Conservation (phyloP, 2,888 invertebrate species). For the Drosophila subquinaria region DNA sequence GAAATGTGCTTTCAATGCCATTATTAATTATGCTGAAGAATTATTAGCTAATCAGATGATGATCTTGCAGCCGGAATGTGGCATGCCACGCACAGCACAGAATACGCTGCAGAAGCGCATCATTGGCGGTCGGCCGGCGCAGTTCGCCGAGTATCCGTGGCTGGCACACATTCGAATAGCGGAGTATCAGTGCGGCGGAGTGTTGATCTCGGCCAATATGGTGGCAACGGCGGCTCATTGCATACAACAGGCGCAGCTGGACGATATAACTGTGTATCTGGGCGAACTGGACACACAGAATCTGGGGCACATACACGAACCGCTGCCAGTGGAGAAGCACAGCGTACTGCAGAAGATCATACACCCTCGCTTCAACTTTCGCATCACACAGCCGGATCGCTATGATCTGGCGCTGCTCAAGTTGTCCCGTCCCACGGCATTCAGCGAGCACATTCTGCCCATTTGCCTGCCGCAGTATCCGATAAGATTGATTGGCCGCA, state of each 20-base stretch:
- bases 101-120: conserved; percentile 90
- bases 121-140: conserved; percentile 92
- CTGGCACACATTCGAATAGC: conserved; percentile 94
- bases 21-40: conserved; percentile 37
- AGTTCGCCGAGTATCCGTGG: conserved; percentile 92
- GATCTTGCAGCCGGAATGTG: conserved; percentile 87
- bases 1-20: conserved; percentile 32
- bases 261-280: conserved; percentile 91
- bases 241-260: conserved; percentile 90
- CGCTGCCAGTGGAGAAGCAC: conserved; percentile 89
- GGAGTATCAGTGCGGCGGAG: conserved; percentile 93
- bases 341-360: conserved; percentile 91
- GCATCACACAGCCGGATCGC: conserved; percentile 93
- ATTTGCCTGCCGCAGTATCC: conserved; percentile 90
- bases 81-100: conserved; percentile 87
- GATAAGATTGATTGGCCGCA: conserved; percentile 86
- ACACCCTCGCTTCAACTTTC: conserved; percentile 92
- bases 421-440: conserved; percentile 89
- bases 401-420: conserved; percentile 92
- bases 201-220: conserved; percentile 90
- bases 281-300: conserved; percentile 93
- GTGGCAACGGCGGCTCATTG: conserved; percentile 94
- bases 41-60: conserved; percentile 33
- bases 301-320: conserved; percentile 88
- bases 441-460: conserved; percentile 89